phyloP scores from a whole-genome alignment of 2,113 vertebrate genomes.

The Calyptommatus sinebrachiatus region DNA sequence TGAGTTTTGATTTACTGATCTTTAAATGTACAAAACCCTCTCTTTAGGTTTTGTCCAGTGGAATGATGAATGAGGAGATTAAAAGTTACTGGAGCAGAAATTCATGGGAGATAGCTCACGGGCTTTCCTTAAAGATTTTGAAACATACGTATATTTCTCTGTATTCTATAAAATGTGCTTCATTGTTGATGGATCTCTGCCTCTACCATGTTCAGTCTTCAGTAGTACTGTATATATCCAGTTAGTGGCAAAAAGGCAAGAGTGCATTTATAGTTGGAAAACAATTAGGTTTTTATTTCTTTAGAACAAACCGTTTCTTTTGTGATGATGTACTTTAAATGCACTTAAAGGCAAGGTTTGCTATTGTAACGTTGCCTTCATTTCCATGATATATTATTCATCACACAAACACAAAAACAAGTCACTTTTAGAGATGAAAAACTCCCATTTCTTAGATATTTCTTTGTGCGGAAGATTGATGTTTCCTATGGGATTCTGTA shows the following conservation, averaged over 20 bases:
- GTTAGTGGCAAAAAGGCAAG: constrained; percentile 67
- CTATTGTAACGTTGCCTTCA: constrained; percentile 27
- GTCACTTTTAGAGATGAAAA: constrained; percentile 34
- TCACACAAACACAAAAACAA: constrained; percentile 35
- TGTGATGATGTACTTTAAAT: too few relatives aligned
- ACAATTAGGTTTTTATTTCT: constrained; percentile 38
- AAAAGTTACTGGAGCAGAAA: constrained; percentile 45
- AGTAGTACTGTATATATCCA: constrained; percentile 42
- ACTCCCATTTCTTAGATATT: constrained; percentile 54
- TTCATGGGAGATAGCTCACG: constrained; percentile 38
- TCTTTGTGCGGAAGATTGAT: constrained; percentile 40
- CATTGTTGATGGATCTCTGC: constrained; percentile 49
- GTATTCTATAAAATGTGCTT: constrained; percentile 57
- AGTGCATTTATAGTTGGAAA: constrained; percentile 53
- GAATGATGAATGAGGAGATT: constrained; percentile 48
- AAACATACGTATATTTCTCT: not conserved
- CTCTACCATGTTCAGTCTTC: constrained; percentile 57
- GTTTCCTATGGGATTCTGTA: not conserved
- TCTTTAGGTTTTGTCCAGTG: not conserved
- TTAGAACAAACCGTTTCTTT: constrained; percentile 4
- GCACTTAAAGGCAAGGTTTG: constrained; percentile 23
- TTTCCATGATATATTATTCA: constrained; percentile 23
- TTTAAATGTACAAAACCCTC: constrained; percentile 51
- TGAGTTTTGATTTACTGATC: constrained; percentile 31
- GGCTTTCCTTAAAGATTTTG: not conserved